Evolutionary conservation across 2,888 invertebrate genomes (phyloP).

Genomic region (Scelioninae gen. 1): DNA sequence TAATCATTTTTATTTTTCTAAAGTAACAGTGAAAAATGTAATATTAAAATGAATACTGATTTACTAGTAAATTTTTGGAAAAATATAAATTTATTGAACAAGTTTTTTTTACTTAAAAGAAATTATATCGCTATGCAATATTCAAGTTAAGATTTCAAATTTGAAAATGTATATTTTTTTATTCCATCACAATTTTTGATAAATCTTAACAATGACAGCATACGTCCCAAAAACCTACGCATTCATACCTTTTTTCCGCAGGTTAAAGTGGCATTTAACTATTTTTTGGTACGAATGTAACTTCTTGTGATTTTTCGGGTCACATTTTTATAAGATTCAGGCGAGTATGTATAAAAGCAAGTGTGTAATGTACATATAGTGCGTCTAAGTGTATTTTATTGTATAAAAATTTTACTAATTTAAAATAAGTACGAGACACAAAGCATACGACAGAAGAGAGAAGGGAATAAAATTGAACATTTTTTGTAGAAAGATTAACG

Average conservation of each 20-base stretch:
- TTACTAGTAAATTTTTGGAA: too few species aligned
- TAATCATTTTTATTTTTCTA: too few species aligned
- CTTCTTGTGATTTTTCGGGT: slow-evolving; percentile 55
- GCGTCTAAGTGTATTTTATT: slow-evolving; percentile 81
- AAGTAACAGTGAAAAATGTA: too few species aligned
- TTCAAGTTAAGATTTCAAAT: too few species aligned
- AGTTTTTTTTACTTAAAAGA: too few species aligned
- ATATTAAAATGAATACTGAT: too few species aligned
- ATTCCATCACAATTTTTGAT: too few species aligned
- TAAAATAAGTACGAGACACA: slow-evolving; percentile 30
- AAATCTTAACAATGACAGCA: too few species aligned
- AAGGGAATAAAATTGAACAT: slow-evolving; percentile 73
- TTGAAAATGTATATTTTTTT: too few species aligned
- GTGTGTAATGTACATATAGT: slow-evolving; percentile 68
- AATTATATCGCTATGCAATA: too few species aligned
- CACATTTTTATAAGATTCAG: slow-evolving; percentile 54
- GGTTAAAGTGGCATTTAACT: slow-evolving; percentile 72
- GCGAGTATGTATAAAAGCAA: slow-evolving; percentile 73
- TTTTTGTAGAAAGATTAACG: slow-evolving; percentile 73
- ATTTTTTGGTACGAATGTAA: slow-evolving; percentile 71
- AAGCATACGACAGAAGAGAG: slow-evolving; percentile 22
- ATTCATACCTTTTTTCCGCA: slow-evolving; percentile 1
- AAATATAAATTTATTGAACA: too few species aligned
- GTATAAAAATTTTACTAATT: slow-evolving; percentile 71
- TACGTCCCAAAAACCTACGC: too few species aligned